Evolutionary conservation across 2,888 invertebrate species (phyloP).

Genomic region (Thera obeliscata): DNA sequence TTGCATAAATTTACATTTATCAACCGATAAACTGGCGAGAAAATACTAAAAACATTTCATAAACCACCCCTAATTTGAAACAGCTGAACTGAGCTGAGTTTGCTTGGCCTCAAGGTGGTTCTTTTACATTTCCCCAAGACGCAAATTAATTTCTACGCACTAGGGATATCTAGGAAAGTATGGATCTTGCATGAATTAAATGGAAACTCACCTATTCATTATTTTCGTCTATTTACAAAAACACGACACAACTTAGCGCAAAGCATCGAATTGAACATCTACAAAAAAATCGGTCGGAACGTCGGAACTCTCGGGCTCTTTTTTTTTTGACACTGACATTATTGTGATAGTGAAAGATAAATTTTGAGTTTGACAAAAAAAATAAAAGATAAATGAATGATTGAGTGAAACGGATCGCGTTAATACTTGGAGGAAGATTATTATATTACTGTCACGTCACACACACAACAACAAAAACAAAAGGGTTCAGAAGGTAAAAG

Average conservation of each 20-base stretch:
- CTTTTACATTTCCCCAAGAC: no score
- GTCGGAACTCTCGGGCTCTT: no score
- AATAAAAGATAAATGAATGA: no score
- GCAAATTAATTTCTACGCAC: no score
- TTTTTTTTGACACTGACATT: no score
- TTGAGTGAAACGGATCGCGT: no score
- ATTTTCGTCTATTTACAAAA: neutral
- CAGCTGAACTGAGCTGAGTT: neutral
- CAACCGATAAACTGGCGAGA: neutral
- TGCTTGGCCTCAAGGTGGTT: neutral
- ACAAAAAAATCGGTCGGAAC: no score
- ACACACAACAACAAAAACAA: no score
- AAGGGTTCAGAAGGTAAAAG: conserved; percentile 8
- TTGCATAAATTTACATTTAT: neutral
- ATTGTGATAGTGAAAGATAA: no score
- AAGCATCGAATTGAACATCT: conserved; percentile 11
- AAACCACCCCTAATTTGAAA: conserved; percentile 28
- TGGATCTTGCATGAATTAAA: neutral
- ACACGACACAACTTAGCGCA: conserved; percentile 12
- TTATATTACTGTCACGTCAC: no score
- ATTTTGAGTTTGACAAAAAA: no score
- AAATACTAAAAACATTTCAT: conserved; percentile 20
- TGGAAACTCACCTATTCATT: neutral
- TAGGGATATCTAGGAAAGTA: neutral
- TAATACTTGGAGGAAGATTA: no score